These are phyloP conservation scores for Spea hammondii DNA, from an alignment of 2,797 vertebrate genomes.

Conservation along the genomic window DNA sequence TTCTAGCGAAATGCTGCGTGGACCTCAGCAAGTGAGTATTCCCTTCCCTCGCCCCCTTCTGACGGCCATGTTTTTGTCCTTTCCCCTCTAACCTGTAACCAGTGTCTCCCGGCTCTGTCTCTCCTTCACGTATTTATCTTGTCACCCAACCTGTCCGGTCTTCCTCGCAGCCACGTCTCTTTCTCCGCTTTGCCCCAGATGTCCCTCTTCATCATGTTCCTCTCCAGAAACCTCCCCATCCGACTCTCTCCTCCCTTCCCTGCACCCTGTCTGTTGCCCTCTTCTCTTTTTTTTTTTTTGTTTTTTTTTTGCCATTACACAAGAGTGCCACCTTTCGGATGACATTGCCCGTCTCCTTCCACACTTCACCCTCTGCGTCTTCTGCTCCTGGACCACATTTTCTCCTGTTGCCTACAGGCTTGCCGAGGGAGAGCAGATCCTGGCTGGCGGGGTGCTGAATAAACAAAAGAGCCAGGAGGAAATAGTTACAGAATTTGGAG, in stretches of 20 bases:
- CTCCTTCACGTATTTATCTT: background rate
- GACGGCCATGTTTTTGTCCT: background rate
- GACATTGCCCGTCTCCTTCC: background rate
- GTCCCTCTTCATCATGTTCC: no score
- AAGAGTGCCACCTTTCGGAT: background rate
- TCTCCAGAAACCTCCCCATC: no score
- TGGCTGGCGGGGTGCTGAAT: constrained; percentile 93
- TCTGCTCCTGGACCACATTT: background rate
- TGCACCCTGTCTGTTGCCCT: background rate
- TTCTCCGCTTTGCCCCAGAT: no score
- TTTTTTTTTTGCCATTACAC: background rate
- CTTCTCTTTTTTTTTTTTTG: background rate
- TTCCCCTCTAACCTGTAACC: background rate
- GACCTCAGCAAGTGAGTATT: constrained; percentile 93
- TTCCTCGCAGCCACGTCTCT: background rate
- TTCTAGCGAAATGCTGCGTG: constrained; percentile 95
- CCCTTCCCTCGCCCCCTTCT: background rate
- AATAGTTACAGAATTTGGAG: constrained; percentile 95
- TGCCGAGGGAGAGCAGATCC: constrained; percentile 94
- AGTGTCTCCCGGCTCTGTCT: no score
- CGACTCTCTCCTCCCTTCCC: no score
- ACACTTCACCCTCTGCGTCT: background rate
- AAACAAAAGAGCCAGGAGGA: constrained; percentile 98
- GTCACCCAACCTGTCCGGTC: background rate
- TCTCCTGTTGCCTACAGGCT: constrained; percentile 70